These are phyloP conservation scores for Ecliptopera silaceata DNA, from an alignment of 2,888 invertebrate genomes.

Conservation along the genomic window DNA sequence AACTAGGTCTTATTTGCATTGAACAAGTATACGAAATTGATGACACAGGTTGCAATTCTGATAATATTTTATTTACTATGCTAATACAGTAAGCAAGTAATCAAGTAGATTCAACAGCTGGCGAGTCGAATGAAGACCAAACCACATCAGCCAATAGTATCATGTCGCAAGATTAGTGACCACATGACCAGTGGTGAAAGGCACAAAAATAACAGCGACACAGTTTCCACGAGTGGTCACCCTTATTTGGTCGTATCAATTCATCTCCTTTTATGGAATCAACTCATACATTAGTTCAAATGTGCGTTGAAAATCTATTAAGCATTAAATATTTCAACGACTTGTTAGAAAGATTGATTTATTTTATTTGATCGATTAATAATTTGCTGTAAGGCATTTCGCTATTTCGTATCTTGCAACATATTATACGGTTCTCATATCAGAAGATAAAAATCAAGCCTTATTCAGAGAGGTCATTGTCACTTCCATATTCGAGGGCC, in stretches of 20 bases:
- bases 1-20: not conserved
- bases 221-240: slow-evolving; percentile 64
- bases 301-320: slow-evolving; percentile 29
- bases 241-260: slow-evolving; percentile 62
- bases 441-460: slow-evolving; percentile 4
- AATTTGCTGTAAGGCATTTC: not conserved
- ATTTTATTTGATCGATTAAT: not conserved
- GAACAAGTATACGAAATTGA: not conserved
- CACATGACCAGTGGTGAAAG: slow-evolving; percentile 46
- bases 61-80: not conserved
- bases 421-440: slow-evolving; percentile 1
- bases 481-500: slow-evolving; percentile 18
- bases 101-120: not conserved
- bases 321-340: slow-evolving; percentile 34
- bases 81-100: not conserved
- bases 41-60: not conserved
- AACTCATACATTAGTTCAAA: slow-evolving; percentile 49
- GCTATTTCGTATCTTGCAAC: slow-evolving; percentile 4
- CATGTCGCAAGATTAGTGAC: slow-evolving; percentile 48
- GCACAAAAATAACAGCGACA: slow-evolving; percentile 58
- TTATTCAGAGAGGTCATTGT: slow-evolving; percentile 24
- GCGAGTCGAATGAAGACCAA: slow-evolving; percentile 11
- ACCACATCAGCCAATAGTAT: slow-evolving; percentile 31
- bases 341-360: slow-evolving; percentile 15
- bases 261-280: slow-evolving; percentile 48